Percentiles rank a stretch among this genome's conserved stretches.
phyloP scores from a whole-genome alignment of 2,888 invertebrate genomes.

The Synergus itoensis region DNA sequence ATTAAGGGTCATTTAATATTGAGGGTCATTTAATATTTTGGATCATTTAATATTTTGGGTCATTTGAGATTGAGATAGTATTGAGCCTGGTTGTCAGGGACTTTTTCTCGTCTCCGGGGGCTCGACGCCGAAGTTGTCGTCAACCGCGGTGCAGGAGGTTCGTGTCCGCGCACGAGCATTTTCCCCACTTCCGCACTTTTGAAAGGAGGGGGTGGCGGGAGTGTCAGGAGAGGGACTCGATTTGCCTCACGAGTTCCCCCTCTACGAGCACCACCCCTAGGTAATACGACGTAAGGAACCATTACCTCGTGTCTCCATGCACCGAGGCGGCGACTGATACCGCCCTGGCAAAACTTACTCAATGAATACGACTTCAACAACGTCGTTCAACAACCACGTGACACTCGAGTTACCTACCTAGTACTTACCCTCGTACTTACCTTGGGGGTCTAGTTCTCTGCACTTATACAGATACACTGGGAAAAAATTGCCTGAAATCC shows the following conservation, averaged over 20 bases:
- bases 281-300: slow-evolving; percentile 17
- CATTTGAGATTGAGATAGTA: neutral
- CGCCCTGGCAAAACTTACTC: slow-evolving; percentile 40
- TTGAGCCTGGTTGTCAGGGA: slow-evolving; percentile 12
- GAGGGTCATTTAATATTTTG: neutral
- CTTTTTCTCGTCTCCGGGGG: slow-evolving; percentile 32
- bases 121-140: slow-evolving; percentile 37
- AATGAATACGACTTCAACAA: slow-evolving; percentile 31
- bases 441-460: neutral
- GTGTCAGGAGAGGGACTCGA: neutral
- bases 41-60: neutral
- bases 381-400: slow-evolving; percentile 41
- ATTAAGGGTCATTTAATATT: neutral
- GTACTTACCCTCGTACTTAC: neutral
- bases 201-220: neutral
- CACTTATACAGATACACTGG: neutral
- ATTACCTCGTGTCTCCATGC: slow-evolving; percentile 24
- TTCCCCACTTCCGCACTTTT: slow-evolving; percentile 39
- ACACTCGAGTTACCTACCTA: slow-evolving; percentile 25
- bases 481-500: slow-evolving; percentile 24
- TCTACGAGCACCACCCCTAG: slow-evolving; percentile 5
- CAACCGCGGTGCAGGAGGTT: slow-evolving; percentile 40
- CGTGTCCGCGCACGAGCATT: slow-evolving; percentile 27
- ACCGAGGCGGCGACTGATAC: slow-evolving; percentile 37
- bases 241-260: neutral